phyloP scores from a whole-genome alignment of 2,113 vertebrate genomes.

The Astatotilapia flaviijosephi region DNA sequence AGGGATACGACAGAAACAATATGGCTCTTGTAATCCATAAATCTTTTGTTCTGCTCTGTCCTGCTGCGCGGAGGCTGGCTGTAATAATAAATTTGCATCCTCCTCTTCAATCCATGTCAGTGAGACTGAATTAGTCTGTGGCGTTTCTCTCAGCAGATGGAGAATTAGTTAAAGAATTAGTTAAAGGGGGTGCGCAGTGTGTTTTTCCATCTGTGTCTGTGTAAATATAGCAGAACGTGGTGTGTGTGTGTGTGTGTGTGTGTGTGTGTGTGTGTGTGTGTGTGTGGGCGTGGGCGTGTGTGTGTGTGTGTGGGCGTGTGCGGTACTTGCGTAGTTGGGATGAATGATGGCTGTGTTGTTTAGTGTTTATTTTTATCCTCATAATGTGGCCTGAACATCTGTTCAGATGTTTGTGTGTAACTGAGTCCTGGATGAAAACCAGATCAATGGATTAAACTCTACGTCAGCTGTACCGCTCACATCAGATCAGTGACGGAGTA shows the following conservation, averaged over 20 bases:
- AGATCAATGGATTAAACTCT: constrained; percentile 36
- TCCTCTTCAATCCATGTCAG: background rate
- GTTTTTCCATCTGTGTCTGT: background rate
- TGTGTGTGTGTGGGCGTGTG: background rate
- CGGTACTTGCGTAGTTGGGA: background rate
- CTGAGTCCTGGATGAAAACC: constrained; percentile 1
- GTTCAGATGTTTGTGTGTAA: constrained; percentile 36
- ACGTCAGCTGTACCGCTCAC: background rate
- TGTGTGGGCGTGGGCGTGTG: too few relatives aligned
- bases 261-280: background rate
- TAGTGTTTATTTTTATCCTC: constrained; percentile 10
- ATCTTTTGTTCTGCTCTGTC: background rate
- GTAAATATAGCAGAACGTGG: background rate
- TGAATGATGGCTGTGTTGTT: background rate
- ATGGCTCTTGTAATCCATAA: background rate
- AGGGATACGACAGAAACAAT: background rate
- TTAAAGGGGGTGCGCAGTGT: background rate
- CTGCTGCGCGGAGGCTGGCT: background rate
- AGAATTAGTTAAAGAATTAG: constrained; percentile 18
- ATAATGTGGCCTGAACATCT: constrained; percentile 36
- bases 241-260: background rate
- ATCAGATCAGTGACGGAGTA: background rate
- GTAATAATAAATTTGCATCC: background rate
- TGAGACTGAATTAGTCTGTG: background rate
- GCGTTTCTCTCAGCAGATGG: constrained; percentile 10